Evolutionary conservation across 2,113 vertebrate species (phyloP), one percentile per base, ranked within the genome.

Genomic region (Pelodiscus sinensis): DNA sequence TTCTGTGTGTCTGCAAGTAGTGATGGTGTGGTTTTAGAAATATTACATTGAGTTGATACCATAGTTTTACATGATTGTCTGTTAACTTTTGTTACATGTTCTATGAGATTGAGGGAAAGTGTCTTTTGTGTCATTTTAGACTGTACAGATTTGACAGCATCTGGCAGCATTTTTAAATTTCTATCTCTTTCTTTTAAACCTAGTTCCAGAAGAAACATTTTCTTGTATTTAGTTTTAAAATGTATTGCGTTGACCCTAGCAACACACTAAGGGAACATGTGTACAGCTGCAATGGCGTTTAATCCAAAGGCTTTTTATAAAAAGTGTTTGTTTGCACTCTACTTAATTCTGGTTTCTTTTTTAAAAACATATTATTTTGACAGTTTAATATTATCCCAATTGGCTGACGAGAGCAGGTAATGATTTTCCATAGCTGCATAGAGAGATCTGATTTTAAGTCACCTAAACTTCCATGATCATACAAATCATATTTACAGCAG

Each of bases 201-300:
- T 90, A 4, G 95, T 85, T 97, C 81, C 88, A 97, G 93, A 94
- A 87, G 68, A 92, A 94, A 95, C 79, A 83, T 85, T 94, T 96
- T 54, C 52, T 14, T 54, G 92, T 14, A 55, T 38, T 38, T 88
- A 86, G 78, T 56, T 91, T 92, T 73, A 75, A 44, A 87, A 44
- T n/a, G 51, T 79, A 54, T 57, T 84, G 18, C 77, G 94, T 85
- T 14, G 25, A 38, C 88, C 92, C 75, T n/a, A 44, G 55, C 51
- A 60, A 71, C 29, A 68, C 38, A 35, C 31, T 44, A 79, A 12
- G 58, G 51, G 35, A 51, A 68, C 51, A 13, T 6, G 19, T 22
- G 9, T 71, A n/a, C 65, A 91, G 78, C 87, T 94, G 86, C 58
- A 38, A 79, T 38, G 79, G 35, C 87, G 93, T n/a, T 78, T 75